Conservation (phyloP, 2,113 vertebrate species). For the Chlamydotis undulata region DNA sequence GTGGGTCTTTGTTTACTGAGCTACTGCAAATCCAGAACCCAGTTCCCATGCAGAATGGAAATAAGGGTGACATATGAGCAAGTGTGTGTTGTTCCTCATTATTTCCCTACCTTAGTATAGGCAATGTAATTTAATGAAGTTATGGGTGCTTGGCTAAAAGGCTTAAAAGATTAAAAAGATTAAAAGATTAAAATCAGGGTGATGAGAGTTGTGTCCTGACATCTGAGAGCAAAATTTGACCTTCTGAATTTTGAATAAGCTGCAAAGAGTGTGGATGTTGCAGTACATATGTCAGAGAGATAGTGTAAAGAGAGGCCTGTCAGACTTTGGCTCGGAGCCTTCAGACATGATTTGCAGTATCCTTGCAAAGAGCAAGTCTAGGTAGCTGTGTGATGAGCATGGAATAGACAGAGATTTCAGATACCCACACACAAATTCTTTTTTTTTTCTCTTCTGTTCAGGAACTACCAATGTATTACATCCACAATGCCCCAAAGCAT, state of each 20-base stretch:
- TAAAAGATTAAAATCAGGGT: not conserved
- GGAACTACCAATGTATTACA: not conserved
- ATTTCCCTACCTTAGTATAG: not conserved
- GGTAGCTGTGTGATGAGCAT: not conserved
- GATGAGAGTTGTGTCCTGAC: not conserved
- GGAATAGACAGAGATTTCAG: slow-evolving; percentile 17
- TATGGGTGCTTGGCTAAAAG: not conserved
- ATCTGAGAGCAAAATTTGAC: not conserved
- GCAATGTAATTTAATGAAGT: not conserved
- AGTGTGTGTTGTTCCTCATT: not conserved
- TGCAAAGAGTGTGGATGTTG: not conserved
- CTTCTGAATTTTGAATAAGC: not conserved
- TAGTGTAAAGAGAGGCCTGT: not conserved
- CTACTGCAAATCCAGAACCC: not conserved
- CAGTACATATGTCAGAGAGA: not conserved
- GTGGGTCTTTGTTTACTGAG: not conserved
- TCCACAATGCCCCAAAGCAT: slow-evolving; percentile 26
- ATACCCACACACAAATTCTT: not conserved
- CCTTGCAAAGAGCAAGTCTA: not conserved
- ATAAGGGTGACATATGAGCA: not conserved
- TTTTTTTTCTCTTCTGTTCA: not conserved
- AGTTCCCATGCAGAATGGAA: not conserved
- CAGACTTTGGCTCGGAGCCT: not conserved
- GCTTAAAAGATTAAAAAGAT: not conserved
- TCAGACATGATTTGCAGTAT: not conserved